Evolutionary conservation across 2,113 vertebrate species (phyloP), one percentile per base, ranked within the genome.

Genomic region (Proterorhinus semilunaris): DNA sequence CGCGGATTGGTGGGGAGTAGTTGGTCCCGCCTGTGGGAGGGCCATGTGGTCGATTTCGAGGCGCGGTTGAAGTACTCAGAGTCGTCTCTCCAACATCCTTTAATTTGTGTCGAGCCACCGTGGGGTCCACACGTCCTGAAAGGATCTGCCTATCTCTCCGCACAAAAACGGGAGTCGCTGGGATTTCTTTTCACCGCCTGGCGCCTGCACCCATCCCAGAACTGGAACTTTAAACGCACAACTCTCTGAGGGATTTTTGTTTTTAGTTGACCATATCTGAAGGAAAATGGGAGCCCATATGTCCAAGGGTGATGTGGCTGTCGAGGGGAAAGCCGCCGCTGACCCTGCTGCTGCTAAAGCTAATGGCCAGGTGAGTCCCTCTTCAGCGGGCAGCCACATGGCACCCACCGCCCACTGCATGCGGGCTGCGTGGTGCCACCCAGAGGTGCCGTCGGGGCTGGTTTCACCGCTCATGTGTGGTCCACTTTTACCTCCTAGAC

Each of bases 261-360:
- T 71, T 77, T 80, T 73, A 72, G 68, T 88, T 81, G 61, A 64
- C 10, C 83, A 64, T 62, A 76, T 52, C 50, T 66, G 68, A 82
- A 75, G 54, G 78, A 76, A 70, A 88, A 96, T 96, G 95, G 95
- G 95, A 80, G 92, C 93, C 87, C 94, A 94, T 78, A 90, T 92
- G 91, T 93, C 95, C 79, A 96, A 95, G 91, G 93, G 94, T 90
- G 92, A 93, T 91, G 93, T 93, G 86, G 90, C 92, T 86, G 94
- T 90, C 62, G 84, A 92, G 83, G 89, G 85, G 75, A 83, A 92
- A 74, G 92, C 84, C 69, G 85, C 85, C 74, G 87, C 84, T 42
- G 89, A 91, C 47, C 81, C 86, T 11, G 89, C 90, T 72, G 93
- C 93, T 44, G 87, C 93, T 64, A 97, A 96, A 89, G 90, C 94